These are phyloP conservation scores for Taurulus bubalis DNA, from an alignment of 2,113 vertebrate species.

Conservation along the genomic window DNA sequence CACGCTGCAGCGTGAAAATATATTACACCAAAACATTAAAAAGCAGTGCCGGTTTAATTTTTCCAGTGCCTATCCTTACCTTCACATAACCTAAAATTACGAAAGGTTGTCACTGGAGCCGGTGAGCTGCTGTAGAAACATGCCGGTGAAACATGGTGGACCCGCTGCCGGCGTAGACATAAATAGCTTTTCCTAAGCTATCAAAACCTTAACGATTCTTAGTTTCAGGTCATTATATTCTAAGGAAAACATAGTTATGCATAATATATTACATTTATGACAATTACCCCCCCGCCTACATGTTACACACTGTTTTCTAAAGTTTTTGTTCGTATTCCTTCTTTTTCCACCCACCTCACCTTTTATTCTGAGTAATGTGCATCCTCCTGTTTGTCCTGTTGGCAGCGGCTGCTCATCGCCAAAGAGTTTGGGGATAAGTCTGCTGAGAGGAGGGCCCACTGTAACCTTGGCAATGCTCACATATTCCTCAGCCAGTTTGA, in stretches of 20 bases:
- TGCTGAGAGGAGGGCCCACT: slow-evolving; percentile 96
- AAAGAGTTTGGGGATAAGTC: slow-evolving; percentile 97
- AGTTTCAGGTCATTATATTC: too few relatives aligned
- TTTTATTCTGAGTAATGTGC: slow-evolving; percentile 22
- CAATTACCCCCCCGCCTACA: background rate
- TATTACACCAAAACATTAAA: background rate
- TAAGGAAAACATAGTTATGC: too few relatives aligned
- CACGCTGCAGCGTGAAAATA: background rate
- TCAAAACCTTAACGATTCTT: too few relatives aligned
- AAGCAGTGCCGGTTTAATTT: too few relatives aligned
- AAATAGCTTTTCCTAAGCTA: too few relatives aligned
- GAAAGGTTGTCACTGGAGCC: too few relatives aligned
- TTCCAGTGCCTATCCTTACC: too few relatives aligned
- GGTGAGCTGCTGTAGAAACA: too few relatives aligned
- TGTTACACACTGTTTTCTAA: background rate
- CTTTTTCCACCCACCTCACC: background rate
- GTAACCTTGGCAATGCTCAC: slow-evolving; percentile 96
- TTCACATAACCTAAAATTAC: too few relatives aligned
- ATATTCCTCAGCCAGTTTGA: slow-evolving; percentile 97
- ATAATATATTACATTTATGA: background rate
- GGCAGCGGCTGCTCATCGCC: slow-evolving; percentile 93
- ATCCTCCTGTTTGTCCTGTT: slow-evolving; percentile 16
- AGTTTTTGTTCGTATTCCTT: background rate
- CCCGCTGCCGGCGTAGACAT: too few relatives aligned
- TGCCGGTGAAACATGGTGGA: too few relatives aligned